phyloP scores from a whole-genome alignment of 2,797 vertebrate genomes.

The Acrossocheilus wenchowensis region DNA sequence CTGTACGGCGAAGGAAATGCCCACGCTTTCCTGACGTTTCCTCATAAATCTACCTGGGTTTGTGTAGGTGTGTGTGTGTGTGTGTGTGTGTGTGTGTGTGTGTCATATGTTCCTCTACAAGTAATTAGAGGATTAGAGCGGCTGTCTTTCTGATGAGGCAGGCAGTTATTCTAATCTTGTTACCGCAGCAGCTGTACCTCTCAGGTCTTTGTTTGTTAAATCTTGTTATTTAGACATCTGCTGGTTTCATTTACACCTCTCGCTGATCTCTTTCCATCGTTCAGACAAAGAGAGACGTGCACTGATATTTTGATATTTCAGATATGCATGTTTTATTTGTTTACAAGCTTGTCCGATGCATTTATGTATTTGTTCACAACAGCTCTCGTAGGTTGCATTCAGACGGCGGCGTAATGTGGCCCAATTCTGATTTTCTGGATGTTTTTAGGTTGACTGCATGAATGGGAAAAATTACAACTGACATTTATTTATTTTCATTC shows the following conservation, averaged over 20 bases:
- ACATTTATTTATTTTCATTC: not conserved
- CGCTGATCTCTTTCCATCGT: constrained; percentile 8
- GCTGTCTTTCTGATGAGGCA: constrained; percentile 45
- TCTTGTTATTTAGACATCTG: constrained; percentile 49
- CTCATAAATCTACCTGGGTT: not conserved
- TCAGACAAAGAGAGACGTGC: not conserved
- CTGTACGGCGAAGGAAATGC: not conserved
- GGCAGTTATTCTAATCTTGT: constrained; percentile 52
- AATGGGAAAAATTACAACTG: not conserved
- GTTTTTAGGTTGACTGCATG: not conserved
- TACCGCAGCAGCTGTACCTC: constrained; percentile 39
- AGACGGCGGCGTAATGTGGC: not conserved
- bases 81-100: not conserved
- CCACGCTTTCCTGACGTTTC: not conserved
- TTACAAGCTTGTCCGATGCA: not conserved
- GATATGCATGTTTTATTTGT: not conserved
- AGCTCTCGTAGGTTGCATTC: not conserved
- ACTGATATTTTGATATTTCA: constrained; percentile 10
- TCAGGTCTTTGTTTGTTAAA: constrained; percentile 48
- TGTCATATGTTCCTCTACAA: constrained; percentile 11
- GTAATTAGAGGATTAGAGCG: constrained; percentile 31
- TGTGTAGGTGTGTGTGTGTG: constrained; percentile 1
- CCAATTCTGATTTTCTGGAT: not conserved
- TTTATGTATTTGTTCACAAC: not conserved
- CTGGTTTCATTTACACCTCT: constrained; percentile 16